phyloP scores from a whole-genome alignment of 2,888 invertebrate species.

The Hirudinaria manillensis region DNA sequence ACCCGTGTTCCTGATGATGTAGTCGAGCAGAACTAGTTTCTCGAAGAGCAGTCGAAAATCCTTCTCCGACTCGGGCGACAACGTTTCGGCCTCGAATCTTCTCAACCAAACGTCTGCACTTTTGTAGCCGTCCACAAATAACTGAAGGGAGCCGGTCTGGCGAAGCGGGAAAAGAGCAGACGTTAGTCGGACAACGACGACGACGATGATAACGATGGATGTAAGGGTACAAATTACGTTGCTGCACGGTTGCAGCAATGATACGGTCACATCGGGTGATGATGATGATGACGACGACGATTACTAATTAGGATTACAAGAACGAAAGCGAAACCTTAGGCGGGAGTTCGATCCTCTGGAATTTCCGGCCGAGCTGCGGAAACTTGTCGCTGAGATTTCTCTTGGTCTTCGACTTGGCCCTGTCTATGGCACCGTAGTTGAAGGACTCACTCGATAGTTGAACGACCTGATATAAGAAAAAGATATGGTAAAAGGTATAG shows the following conservation, averaged over 20 bases:
- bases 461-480: conserved; percentile 63
- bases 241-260: too few relatives aligned
- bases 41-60: conserved; percentile 94
- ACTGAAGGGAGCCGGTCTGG: conserved; percentile 90
- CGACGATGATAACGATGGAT: too few relatives aligned
- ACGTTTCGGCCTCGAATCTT: conserved; percentile 80
- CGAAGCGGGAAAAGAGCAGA: neutral
- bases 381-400: conserved; percentile 87
- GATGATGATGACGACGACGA: too few relatives aligned
- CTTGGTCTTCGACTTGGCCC: conserved; percentile 90
- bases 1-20: conserved; percentile 92
- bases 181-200: too few relatives aligned
- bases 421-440: conserved; percentile 91
- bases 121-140: conserved; percentile 83
- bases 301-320: neutral
- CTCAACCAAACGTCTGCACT: conserved; percentile 96
- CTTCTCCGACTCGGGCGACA: conserved; percentile 67
- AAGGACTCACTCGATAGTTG: conserved; percentile 94
- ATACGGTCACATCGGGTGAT: too few relatives aligned
- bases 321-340: conserved; percentile 69
- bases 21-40: conserved; percentile 89
- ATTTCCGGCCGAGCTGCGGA: conserved; percentile 81
- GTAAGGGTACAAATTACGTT: too few relatives aligned
- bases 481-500: too few relatives aligned
- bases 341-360: conserved; percentile 91